These are phyloP conservation scores for Leptinotarsa tumamoca DNA, from an alignment of 2,888 invertebrate species.

Conservation along the genomic window DNA sequence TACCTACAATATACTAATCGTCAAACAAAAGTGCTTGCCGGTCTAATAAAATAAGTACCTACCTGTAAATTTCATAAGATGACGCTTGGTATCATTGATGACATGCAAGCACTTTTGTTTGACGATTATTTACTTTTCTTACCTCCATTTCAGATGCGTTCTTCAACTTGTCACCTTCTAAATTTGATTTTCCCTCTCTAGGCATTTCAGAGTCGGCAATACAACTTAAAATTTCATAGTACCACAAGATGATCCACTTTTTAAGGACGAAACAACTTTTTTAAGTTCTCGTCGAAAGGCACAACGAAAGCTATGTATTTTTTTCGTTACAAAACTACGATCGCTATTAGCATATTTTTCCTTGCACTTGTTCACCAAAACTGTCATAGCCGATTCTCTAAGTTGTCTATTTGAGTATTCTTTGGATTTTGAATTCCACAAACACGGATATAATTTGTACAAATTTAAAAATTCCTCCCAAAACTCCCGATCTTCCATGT, in stretches of 20 bases:
- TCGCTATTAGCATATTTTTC: conserved; percentile 20
- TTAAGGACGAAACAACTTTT: conserved; percentile 24
- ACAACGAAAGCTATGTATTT: conserved; percentile 24
- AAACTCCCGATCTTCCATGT: conserved; percentile 17
- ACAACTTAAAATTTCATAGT: conserved; percentile 30
- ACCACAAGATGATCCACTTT: conserved; percentile 23
- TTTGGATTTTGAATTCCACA: conserved; percentile 24
- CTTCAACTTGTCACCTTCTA: conserved; percentile 7
- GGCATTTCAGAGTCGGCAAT: conserved; percentile 42
- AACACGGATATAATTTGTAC: conserved; percentile 24
- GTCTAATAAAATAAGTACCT: conserved; percentile 9
- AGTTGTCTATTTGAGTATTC: conserved; percentile 23
- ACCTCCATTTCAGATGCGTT: conserved; percentile 18
- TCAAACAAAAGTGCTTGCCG: not conserved
- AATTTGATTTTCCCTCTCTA: conserved; percentile 31
- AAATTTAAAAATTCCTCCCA: conserved; percentile 21
- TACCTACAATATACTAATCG: conserved; percentile 12
- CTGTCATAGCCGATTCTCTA: conserved; percentile 19
- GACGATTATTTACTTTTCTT: conserved; percentile 13
- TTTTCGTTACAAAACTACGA: conserved; percentile 21
- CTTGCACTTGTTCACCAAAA: conserved; percentile 11
- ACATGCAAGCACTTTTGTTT: conserved; percentile 11
- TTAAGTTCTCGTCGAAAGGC: conserved; percentile 22
- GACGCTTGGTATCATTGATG: conserved; percentile 5
- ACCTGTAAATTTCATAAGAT: conserved; percentile 16